phyloP scores from a whole-genome alignment of 2,797 vertebrate genomes.

The Anisognathus igniventris region DNA sequence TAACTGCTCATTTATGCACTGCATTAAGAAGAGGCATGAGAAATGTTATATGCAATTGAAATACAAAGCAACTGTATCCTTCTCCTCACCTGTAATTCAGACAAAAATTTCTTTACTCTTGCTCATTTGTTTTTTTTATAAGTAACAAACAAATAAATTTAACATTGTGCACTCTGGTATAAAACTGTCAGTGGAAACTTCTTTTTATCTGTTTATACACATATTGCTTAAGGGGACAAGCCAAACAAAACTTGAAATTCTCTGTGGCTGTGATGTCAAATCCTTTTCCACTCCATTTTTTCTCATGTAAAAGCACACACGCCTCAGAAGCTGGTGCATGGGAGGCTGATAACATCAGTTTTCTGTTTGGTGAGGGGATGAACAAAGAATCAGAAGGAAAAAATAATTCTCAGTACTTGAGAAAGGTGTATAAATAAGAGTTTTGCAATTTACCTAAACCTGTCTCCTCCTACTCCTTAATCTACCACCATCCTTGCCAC shows the following conservation, averaged over 20 bases:
- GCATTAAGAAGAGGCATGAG: neutral
- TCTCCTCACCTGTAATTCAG: neutral
- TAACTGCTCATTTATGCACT: neutral
- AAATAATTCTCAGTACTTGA: neutral
- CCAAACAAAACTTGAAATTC: neutral
- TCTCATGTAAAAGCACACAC: neutral
- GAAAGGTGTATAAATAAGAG: neutral
- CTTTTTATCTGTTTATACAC: neutral
- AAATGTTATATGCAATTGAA: neutral
- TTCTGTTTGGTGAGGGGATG: neutral
- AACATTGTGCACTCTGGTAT: neutral
- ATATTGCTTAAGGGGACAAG: neutral
- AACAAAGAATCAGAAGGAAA: neutral
- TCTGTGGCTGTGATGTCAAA: neutral
- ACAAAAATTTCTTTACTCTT: neutral
- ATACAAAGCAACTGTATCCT: neutral
- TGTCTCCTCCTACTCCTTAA: neutral
- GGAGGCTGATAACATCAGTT: neutral
- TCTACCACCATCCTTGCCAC: neutral
- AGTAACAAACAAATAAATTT: neutral
- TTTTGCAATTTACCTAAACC: neutral
- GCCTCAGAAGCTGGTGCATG: neutral
- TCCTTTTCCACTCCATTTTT: neutral
- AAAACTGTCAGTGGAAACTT: neutral
- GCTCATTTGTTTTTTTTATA: neutral